Conservation (phyloP, 1,140 invertebrate species). For the Magallana gigas region DNA sequence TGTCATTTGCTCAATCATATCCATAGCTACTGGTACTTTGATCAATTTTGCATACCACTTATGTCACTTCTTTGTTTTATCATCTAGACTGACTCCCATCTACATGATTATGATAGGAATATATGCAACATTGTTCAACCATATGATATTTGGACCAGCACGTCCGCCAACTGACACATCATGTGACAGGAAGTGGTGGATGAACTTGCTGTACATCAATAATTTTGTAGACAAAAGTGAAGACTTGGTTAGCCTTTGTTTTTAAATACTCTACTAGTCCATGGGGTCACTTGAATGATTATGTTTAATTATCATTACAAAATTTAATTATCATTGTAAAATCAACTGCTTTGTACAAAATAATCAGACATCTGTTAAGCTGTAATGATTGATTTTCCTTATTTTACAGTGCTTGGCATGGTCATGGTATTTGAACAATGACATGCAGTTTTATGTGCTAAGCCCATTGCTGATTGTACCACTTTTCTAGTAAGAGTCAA, state of each 20-base stretch:
- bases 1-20: no score
- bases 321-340: no score
- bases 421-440: slow-evolving; percentile 89
- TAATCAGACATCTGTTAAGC: no score
- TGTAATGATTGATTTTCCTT: neutral
- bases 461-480: slow-evolving; percentile 82
- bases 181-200: slow-evolving; percentile 89
- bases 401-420: slow-evolving; percentile 85
- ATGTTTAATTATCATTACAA: no score
- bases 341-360: no score
- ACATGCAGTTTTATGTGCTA: slow-evolving; percentile 88
- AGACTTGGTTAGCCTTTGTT: neutral
- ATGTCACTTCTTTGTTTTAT: neutral
- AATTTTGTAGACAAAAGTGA: slow-evolving; percentile 82
- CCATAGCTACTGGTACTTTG: no score
- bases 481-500: slow-evolving; percentile 10
- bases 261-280: no score
- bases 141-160: slow-evolving; percentile 82
- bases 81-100: slow-evolving; percentile 85
- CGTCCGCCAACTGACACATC: slow-evolving; percentile 53
- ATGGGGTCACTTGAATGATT: no score
- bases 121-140: slow-evolving; percentile 85
- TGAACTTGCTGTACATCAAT: slow-evolving; percentile 89
- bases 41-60: no score
- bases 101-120: slow-evolving; percentile 90